Conservation (phyloP, 1,140 invertebrate species). For the Argopecten irradians region DNA sequence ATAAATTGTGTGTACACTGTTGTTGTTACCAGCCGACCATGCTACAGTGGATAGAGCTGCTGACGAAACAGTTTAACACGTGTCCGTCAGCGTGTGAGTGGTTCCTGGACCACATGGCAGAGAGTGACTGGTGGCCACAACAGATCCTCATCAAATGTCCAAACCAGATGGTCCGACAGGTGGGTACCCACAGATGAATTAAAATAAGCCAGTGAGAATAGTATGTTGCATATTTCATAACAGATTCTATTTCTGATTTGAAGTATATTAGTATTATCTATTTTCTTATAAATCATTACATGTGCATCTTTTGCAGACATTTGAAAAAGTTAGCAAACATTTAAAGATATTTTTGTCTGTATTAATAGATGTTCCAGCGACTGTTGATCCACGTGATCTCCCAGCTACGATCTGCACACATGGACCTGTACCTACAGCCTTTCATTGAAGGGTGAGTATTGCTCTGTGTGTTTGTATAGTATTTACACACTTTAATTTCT, state of each 20-base stretch:
- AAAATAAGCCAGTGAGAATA: neutral
- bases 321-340: neutral
- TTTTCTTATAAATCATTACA: neutral
- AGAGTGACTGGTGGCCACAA: constrained; percentile 95
- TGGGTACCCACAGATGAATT: constrained; percentile 71
- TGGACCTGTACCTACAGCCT: constrained; percentile 85
- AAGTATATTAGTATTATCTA: neutral
- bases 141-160: constrained; percentile 96
- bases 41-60: constrained; percentile 96
- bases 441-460: constrained; percentile 79
- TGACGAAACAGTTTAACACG: constrained; percentile 95
- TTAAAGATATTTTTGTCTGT: constrained; percentile 42
- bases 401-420: constrained; percentile 85
- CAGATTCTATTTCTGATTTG: neutral
- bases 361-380: constrained; percentile 82
- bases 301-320: neutral
- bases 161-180: constrained; percentile 95
- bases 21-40: constrained; percentile 86
- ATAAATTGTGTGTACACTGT: constrained; percentile 12
- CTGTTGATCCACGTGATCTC: constrained; percentile 96
- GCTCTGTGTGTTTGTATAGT: neutral
- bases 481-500: neutral
- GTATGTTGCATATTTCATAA: neutral
- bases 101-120: constrained; percentile 94
- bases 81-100: constrained; percentile 94